These are phyloP conservation scores for Microchirus variegatus DNA, from an alignment of 2,797 vertebrate species.

Conservation along the genomic window DNA sequence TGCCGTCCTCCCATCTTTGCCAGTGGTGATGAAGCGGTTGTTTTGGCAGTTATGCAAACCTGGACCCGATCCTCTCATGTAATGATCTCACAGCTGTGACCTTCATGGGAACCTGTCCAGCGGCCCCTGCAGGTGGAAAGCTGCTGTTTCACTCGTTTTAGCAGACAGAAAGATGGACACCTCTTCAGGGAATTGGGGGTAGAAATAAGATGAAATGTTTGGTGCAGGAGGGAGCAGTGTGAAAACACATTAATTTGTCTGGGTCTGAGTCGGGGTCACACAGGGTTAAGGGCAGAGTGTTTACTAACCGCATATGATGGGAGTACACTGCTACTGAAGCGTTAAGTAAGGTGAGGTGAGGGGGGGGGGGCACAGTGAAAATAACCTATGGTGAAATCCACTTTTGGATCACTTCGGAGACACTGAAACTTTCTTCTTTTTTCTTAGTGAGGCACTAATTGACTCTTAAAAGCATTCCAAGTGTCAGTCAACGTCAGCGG, in stretches of 20 bases:
- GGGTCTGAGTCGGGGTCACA: constrained; percentile 50
- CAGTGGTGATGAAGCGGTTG: constrained; percentile 49
- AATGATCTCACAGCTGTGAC: constrained; percentile 70
- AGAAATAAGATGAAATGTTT: constrained; percentile 61
- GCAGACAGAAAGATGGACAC: constrained; percentile 45
- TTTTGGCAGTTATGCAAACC: constrained; percentile 58
- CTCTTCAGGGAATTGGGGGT: constrained; percentile 56
- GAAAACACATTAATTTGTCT: constrained; percentile 71
- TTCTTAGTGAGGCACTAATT: constrained; percentile 3
- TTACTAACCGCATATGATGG: constrained; percentile 66
- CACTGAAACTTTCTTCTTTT: constrained; percentile 21
- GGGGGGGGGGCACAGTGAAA: constrained; percentile 39
- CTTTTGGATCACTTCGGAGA: constrained; percentile 43
- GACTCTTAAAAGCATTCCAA: constrained; percentile 14
- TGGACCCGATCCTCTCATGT: constrained; percentile 56
- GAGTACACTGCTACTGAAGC: constrained; percentile 40
- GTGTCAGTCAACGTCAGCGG: constrained; percentile 11
- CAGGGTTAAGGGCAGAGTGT: constrained; percentile 55
- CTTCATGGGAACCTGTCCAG: constrained; percentile 65
- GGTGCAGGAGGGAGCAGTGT: constrained; percentile 51
- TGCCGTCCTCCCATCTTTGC: constrained; percentile 37
- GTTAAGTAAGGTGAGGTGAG: no score
- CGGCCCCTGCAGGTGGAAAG: constrained; percentile 64
- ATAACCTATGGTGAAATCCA: constrained; percentile 47
- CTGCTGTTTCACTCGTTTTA: constrained; percentile 43